These are phyloP conservation scores for Salmo trutta DNA, from an alignment of 2,797 vertebrate genomes.

Conservation along the genomic window DNA sequence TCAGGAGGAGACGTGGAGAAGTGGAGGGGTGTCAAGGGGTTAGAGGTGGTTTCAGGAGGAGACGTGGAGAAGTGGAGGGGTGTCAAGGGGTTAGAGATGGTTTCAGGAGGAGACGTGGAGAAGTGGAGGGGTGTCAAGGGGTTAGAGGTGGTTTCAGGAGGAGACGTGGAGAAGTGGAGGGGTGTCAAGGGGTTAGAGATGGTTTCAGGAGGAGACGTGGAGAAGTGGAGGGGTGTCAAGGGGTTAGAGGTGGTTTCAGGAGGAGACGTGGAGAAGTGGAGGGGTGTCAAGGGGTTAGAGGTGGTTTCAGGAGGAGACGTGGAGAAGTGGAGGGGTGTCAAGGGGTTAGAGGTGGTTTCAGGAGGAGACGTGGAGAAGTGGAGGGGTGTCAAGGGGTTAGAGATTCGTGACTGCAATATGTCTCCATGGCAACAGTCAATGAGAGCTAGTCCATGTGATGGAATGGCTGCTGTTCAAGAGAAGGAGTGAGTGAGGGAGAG, in stretches of 20 bases:
- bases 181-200: neutral
- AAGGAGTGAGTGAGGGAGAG: neutral
- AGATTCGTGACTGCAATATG: slow-evolving; percentile 61
- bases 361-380: no score
- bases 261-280: slow-evolving; percentile 36
- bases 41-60: slow-evolving; percentile 40
- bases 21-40: slow-evolving; percentile 30
- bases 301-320: no score
- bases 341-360: no score
- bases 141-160: slow-evolving; percentile 37
- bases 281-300: slow-evolving; percentile 21
- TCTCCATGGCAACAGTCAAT: slow-evolving; percentile 75
- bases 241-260: slow-evolving; percentile 34
- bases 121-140: slow-evolving; percentile 34
- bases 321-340: no score
- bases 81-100: neutral
- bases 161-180: slow-evolving; percentile 45
- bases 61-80: slow-evolving; percentile 43
- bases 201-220: slow-evolving; percentile 47
- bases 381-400: slow-evolving; percentile 39
- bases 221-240: slow-evolving; percentile 35
- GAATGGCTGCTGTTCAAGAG: slow-evolving; percentile 49
- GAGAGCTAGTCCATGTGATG: slow-evolving; percentile 63
- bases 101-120: slow-evolving; percentile 45
- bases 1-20: slow-evolving; percentile 43